Evolutionary conservation across 2,888 invertebrate species (phyloP), one percentile per base, ranked within the genome.

Genomic region (Melieria crassipennis): DNA sequence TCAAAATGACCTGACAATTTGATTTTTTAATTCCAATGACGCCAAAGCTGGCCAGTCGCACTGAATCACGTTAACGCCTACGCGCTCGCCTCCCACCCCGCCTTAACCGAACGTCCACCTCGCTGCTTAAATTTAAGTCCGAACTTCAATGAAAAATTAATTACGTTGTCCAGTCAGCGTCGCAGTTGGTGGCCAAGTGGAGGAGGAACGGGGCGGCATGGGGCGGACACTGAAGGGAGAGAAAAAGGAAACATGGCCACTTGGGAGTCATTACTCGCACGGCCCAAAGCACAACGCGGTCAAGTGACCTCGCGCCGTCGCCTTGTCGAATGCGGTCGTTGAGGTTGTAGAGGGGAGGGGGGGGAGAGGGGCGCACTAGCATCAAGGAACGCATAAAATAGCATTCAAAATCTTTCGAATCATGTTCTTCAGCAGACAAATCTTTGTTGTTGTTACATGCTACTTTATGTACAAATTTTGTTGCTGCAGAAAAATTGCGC

Each of bases 1-100:
- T 70, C 30, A 81, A 81, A 81, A 83, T 82, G 81, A 82, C 81
- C 81, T 82, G 82, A 81, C 82, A 82, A 83, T 81, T 83, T 81
- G 81, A 80, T 78, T 58, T 58, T 58, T 58, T 58, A 58, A 58
- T 58, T 58, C 5, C 42, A 58, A 30, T 58, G 13, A 30, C 58
- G 13, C 16, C 58, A 30, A 16, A n/a, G 16, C 30, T 30, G 16
- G 16, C 16, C 16, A 16, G 16, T 16, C 16, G 16, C 16, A 16
- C 16, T 16, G 2, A 16, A 16, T 2, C 16, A 2, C 30, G 30
- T 30, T 30, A 30, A 30, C 30, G 30, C 11, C 11, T 11, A 9
- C 52, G 52, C 10, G 11, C 7, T 52, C 52, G 52, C 5, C 52
- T n/a, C 9, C 10, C 50, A 10, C 9, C 2, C 11, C 9, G 11